Base-by-base conservation (phyloP, 2,113 vertebrate genomes). In the Rhipidura dahli region DNA sequence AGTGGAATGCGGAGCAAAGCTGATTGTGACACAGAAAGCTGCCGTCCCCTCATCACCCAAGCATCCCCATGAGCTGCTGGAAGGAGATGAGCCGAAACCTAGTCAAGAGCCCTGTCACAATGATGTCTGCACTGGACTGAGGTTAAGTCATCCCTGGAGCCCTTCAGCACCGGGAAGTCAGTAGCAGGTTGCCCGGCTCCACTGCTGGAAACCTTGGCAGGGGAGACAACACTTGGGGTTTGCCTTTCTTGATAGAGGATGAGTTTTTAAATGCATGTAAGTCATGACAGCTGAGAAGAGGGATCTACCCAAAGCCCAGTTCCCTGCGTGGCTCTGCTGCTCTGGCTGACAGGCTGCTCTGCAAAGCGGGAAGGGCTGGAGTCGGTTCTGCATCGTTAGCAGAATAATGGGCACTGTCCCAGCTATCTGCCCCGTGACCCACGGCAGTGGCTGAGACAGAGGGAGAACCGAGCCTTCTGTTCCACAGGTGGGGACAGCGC, bases 1-100 rank as follows among this genome's bases (percentile, higher is more conserved):
- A 66, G 70, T 1, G 0, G 70, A 16, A 71, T n/a, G 49, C 2
- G 0, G 60, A 80, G 64, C 68, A 83, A 10, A 78, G 85, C 83
- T 78, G 72, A 49, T 83, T 31, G 90, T 88, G 81, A 84, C 76
- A 87, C 72, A 19, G 64, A 81, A 54, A 56, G 76, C 92, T 88
- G 85, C 85, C 4, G 10, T 88, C 88, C 49, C 80, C 3, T 0
- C n/a, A 3, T 92, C 87, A 94, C 80, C 83, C 45, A 3, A 83
- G 77, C 85, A 20, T 95, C 93, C 93, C 90, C 7, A 7, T 64
- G 90, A 93, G 90, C 80, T 73, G 79, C 92, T 86, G 90, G 60
- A 75, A 94, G 93, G 85, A 94, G 96, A 92, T 96, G 93, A 93
- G 69, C 90, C 35, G 57, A 96, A 94, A 90, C 94, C 80, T 70